Conservation (phyloP, 2,888 invertebrate species). For the Sipha maydis region DNA sequence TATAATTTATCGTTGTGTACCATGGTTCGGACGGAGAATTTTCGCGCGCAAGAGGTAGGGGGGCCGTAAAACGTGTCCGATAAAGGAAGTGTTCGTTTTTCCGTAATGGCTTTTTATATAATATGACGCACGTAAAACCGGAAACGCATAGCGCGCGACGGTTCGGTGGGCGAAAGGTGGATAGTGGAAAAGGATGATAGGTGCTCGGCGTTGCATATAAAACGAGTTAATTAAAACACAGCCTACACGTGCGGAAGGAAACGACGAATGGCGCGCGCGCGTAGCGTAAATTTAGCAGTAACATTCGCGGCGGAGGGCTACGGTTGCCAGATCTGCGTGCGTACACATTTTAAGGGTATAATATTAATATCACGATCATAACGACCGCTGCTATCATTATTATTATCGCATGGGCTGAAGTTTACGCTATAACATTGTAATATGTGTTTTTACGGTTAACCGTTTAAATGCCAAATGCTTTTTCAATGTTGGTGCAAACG, state of each 20-base stretch:
- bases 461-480: no score
- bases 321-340: background rate
- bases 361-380: background rate
- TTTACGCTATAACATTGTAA: background rate
- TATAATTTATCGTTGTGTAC: background rate
- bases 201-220: slow-evolving; percentile 13
- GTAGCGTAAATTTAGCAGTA: background rate
- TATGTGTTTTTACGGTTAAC: no score
- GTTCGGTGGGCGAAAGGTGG: background rate
- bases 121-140: slow-evolving; percentile 47
- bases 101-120: slow-evolving; percentile 41
- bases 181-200: slow-evolving; percentile 5
- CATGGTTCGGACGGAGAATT: background rate
- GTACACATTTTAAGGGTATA: background rate
- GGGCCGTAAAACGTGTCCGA: slow-evolving; percentile 32
- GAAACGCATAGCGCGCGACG: slow-evolving; percentile 3
- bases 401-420: background rate
- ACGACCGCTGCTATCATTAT: background rate
- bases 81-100: slow-evolving; percentile 16
- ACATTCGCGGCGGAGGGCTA: background rate
- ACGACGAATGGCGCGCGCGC: background rate
- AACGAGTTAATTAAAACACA: slow-evolving; percentile 56
- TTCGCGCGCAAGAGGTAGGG: background rate
- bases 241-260: slow-evolving; percentile 29
- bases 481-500: no score